These are phyloP conservation scores for Tyria jacobaeae DNA, from an alignment of 2,888 invertebrate genomes.

Conservation along the genomic window DNA sequence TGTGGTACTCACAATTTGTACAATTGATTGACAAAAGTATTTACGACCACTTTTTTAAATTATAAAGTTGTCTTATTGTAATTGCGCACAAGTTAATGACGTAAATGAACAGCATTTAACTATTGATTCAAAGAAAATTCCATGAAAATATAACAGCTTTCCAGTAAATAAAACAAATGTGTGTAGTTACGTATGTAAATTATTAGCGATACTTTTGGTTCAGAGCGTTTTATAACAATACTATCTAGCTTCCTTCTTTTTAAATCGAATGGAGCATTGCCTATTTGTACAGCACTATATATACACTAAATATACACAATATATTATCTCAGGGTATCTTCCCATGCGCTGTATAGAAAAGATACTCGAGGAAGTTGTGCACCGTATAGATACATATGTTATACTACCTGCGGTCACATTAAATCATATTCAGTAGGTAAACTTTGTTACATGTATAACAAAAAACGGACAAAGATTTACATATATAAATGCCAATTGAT, in stretches of 20 bases:
- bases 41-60: background rate
- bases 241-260: slow-evolving; percentile 8
- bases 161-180: background rate
- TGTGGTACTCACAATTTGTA: background rate
- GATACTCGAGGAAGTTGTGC: slow-evolving; percentile 9
- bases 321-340: slow-evolving; percentile 15
- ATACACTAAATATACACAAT: too few species aligned
- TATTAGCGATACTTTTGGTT: background rate
- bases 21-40: background rate
- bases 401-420: background rate
- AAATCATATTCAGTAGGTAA: slow-evolving; percentile 1
- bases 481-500: background rate
- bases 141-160: background rate
- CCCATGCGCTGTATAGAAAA: background rate
- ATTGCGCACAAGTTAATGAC: background rate
- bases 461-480: background rate
- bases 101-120: background rate
- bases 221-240: background rate
- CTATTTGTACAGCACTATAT: too few species aligned
- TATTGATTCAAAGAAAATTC: background rate
- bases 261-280: slow-evolving; percentile 35
- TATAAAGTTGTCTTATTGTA: background rate
- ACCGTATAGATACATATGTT: background rate
- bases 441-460: background rate
- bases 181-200: background rate